Percentiles rank a stretch among this genome's conserved stretches.
Conservation (phyloP, 2,888 invertebrate species). For the Xestia xanthographa region DNA sequence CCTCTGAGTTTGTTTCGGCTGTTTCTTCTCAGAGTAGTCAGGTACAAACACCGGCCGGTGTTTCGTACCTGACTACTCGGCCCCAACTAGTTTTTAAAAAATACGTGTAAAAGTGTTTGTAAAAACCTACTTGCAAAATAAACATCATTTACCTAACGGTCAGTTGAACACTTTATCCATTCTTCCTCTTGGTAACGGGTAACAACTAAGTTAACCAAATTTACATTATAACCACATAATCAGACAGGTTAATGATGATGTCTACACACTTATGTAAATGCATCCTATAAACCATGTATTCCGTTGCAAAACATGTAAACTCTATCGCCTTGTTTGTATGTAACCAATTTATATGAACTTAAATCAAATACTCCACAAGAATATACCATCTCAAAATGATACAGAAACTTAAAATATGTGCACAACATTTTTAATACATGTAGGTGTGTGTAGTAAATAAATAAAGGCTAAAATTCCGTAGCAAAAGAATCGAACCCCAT, state of each 20-base stretch:
- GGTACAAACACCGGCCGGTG: no score
- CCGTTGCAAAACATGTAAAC: constrained; percentile 17
- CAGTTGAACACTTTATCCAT: not conserved
- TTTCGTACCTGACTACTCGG: no score
- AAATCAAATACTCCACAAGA: constrained; percentile 29
- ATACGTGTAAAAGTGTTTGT: no score
- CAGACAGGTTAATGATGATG: constrained; percentile 36
- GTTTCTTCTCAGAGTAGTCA: no score
- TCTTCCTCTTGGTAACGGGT: not conserved
- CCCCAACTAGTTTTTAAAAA: no score
- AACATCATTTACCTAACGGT: no score
- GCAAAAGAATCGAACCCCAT: constrained; percentile 85
- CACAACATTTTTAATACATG: constrained; percentile 58
- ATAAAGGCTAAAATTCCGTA: constrained; percentile 80
- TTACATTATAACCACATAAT: not conserved
- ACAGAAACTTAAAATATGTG: constrained; percentile 41
- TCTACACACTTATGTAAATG: constrained; percentile 49
- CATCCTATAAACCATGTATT: constrained; percentile 23
- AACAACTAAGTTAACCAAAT: not conserved
- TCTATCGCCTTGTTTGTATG: constrained; percentile 5
- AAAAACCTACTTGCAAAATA: no score
- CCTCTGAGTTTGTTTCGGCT: no score
- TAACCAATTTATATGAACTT: not conserved
- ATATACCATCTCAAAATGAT: constrained; percentile 14
- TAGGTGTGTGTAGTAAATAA: constrained; percentile 67